These are phyloP conservation scores for Neotoma lepida DNA, from an alignment of 2,113 vertebrate species.

Conservation along the genomic window DNA sequence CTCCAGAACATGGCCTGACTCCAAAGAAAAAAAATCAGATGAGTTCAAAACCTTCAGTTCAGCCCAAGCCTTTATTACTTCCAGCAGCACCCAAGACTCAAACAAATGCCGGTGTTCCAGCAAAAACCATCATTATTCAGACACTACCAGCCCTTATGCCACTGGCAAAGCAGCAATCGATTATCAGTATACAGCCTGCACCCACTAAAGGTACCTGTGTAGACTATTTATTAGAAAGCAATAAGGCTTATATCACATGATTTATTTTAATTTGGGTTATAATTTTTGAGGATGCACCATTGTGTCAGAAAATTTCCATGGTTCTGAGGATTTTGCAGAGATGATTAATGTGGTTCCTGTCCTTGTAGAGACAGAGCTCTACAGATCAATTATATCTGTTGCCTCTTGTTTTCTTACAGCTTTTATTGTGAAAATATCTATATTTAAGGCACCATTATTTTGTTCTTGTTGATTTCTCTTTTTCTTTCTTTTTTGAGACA, in stretches of 20 bases:
- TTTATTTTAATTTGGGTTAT: background rate
- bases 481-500: background rate
- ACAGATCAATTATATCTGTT: background rate
- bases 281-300: background rate
- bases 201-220: slow-evolving; percentile 88
- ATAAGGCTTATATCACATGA: too few relatives aligned
- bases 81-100: slow-evolving; percentile 89
- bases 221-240: background rate
- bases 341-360: background rate
- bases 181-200: slow-evolving; percentile 91
- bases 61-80: slow-evolving; percentile 91
- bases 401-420: background rate
- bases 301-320: background rate
- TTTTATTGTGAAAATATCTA: background rate
- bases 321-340: background rate
- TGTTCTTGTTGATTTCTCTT: background rate
- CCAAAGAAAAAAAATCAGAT: slow-evolving; percentile 88
- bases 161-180: slow-evolving; percentile 87
- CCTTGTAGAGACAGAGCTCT: background rate
- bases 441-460: background rate
- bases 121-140: slow-evolving; percentile 96
- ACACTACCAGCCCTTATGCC: slow-evolving; percentile 90
- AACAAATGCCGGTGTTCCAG: slow-evolving; percentile 84
- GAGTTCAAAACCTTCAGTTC: slow-evolving; percentile 90
- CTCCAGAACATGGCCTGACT: slow-evolving; percentile 84